phyloP scores from a whole-genome alignment of 2,797 vertebrate species.

The Spinibarbus caldwelli region DNA sequence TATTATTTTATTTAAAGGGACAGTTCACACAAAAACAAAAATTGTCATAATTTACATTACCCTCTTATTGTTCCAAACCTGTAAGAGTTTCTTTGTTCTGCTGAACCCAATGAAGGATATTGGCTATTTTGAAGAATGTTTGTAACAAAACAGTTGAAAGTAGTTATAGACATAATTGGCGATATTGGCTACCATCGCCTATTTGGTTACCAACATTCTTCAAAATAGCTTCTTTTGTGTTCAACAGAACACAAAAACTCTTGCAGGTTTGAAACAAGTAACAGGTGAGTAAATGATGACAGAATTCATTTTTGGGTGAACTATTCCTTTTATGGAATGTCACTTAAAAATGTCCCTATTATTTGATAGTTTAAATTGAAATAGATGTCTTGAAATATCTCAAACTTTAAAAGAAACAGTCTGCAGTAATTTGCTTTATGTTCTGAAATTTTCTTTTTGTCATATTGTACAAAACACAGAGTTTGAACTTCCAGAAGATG shows the following conservation, averaged over 20 bases:
- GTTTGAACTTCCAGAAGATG: conserved; percentile 90
- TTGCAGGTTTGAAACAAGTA: neutral
- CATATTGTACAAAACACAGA: conserved; percentile 73
- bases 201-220: too few relatives aligned
- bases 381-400: neutral
- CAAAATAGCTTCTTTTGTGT: too few relatives aligned
- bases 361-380: neutral
- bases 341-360: neutral
- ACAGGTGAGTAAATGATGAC: neutral
- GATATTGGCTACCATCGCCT: too few relatives aligned
- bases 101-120: neutral
- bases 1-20: neutral
- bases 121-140: too few relatives aligned
- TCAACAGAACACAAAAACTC: too few relatives aligned
- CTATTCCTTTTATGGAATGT: neutral
- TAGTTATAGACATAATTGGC: too few relatives aligned
- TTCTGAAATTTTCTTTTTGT: neutral
- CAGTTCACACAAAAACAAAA: neutral
- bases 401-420: neutral
- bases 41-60: neutral
- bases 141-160: too few relatives aligned
- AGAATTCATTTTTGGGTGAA: neutral
- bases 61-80: neutral
- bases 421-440: neutral
- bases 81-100: neutral